phyloP scores from a whole-genome alignment of 2,888 invertebrate genomes.

The Drosophila mulleri region DNA sequence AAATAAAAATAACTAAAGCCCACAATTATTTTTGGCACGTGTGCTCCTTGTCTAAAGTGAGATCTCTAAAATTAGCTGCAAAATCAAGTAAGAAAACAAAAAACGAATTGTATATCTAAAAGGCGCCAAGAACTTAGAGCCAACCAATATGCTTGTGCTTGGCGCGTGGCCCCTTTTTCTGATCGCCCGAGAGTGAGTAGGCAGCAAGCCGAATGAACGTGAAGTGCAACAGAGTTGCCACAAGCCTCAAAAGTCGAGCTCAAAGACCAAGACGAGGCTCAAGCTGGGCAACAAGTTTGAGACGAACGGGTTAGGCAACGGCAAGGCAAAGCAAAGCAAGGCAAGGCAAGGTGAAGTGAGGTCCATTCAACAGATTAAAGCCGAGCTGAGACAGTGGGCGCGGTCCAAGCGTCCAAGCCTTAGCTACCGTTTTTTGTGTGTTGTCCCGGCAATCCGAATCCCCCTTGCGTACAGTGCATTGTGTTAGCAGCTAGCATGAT shows the following conservation, averaged over 20 bases:
- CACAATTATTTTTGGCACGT: slow-evolving; percentile 2
- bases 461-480: neutral
- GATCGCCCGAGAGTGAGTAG: slow-evolving; percentile 30
- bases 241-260: slow-evolving; percentile 5
- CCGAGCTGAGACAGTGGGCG: slow-evolving; percentile 21
- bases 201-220: slow-evolving; percentile 17
- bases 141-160: slow-evolving; percentile 3
- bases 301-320: slow-evolving; percentile 33
- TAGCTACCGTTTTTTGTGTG: slow-evolving; percentile 42
- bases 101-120: neutral
- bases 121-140: slow-evolving; percentile 1
- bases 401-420: slow-evolving; percentile 5
- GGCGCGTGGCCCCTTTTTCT: slow-evolving; percentile 10
- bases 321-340: neutral
- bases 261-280: slow-evolving; percentile 1
- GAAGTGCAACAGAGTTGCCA: slow-evolving; percentile 43
- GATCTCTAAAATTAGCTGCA: slow-evolving; percentile 33
- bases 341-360: neutral
- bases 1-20: neutral
- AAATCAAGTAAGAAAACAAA: neutral
- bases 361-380: slow-evolving; percentile 13
- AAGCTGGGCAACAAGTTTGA: slow-evolving; percentile 15
- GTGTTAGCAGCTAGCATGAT: slow-evolving; percentile 1
- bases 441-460: neutral
- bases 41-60: neutral